Evolutionary conservation across 2,113 vertebrate species (phyloP).

Genomic region (Bostrychus sinensis): DNA sequence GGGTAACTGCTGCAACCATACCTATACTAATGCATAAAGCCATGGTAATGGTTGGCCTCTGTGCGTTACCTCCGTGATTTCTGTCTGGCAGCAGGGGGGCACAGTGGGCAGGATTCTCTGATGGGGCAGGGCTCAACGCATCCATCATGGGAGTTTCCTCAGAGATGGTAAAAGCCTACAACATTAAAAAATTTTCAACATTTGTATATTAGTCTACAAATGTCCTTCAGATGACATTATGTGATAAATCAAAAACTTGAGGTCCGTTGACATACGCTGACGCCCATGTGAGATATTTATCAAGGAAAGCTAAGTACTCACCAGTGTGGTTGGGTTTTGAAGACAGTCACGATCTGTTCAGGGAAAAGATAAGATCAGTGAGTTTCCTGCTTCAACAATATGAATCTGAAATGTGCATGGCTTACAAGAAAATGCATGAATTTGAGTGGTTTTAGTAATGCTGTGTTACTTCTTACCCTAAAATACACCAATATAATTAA

Average conservation of each 20-base stretch:
- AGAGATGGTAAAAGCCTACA: constrained; percentile 26
- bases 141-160: constrained; percentile 46
- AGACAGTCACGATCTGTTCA: constrained; percentile 52
- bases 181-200: background rate
- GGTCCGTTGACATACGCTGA: too few species aligned
- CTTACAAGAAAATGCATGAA: background rate
- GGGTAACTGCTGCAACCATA: too few species aligned
- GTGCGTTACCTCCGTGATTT: constrained; percentile 32
- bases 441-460: too few species aligned
- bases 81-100: background rate
- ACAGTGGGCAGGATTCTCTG: constrained; percentile 10
- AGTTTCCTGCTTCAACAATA: constrained; percentile 36
- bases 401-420: background rate
- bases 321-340: constrained; percentile 38
- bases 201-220: background rate
- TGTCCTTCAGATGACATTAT: background rate
- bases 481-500: too few species aligned
- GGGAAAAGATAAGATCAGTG: constrained; percentile 55
- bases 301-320: constrained; percentile 49
- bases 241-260: background rate
- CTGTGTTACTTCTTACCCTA: too few species aligned
- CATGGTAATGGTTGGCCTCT: too few species aligned
- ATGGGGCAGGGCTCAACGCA: background rate
- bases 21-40: too few species aligned
- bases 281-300: constrained; percentile 6